A percentile compares a stretch with the other conserved stretches of the same genome.
Conservation (phyloP, 1,140 invertebrate species). For the Acromyrmex charruanus region DNA sequence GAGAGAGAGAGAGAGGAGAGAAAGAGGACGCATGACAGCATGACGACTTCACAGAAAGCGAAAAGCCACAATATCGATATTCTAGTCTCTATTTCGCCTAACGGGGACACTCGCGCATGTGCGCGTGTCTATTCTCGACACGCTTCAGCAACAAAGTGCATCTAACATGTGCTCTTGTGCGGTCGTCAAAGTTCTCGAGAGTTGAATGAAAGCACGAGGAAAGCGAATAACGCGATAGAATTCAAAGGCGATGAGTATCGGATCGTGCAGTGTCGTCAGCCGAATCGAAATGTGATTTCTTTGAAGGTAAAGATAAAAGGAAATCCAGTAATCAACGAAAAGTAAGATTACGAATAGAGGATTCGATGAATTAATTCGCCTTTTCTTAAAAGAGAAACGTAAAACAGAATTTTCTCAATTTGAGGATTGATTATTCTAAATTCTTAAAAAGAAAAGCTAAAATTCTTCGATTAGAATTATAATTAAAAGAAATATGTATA, state of each 20-base stretch:
- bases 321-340: slow-evolving; percentile 2
- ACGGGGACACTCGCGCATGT: slow-evolving; percentile 47
- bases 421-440: neutral
- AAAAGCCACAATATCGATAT: slow-evolving; percentile 63
- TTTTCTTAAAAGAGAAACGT: neutral
- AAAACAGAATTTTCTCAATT: neutral
- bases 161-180: slow-evolving; percentile 50
- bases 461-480: slow-evolving; percentile 5
- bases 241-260: slow-evolving; percentile 52
- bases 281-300: slow-evolving; percentile 35
- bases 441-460: neutral
- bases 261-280: slow-evolving; percentile 13
- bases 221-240: slow-evolving; percentile 2
- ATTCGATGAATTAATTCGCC: neutral
- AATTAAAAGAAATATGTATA: neutral
- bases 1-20: neutral
- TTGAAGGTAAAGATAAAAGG: slow-evolving; percentile 13
- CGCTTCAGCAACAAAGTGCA: slow-evolving; percentile 42
- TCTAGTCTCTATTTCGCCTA: slow-evolving; percentile 54
- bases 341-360: neutral
- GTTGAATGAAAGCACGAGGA: slow-evolving; percentile 39
- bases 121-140: slow-evolving; percentile 50
- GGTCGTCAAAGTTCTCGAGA: slow-evolving; percentile 54
- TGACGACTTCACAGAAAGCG: slow-evolving; percentile 64
- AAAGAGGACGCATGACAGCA: slow-evolving; percentile 32